Conservation (phyloP, 2,113 vertebrate species). For the Gavialis gangeticus region DNA sequence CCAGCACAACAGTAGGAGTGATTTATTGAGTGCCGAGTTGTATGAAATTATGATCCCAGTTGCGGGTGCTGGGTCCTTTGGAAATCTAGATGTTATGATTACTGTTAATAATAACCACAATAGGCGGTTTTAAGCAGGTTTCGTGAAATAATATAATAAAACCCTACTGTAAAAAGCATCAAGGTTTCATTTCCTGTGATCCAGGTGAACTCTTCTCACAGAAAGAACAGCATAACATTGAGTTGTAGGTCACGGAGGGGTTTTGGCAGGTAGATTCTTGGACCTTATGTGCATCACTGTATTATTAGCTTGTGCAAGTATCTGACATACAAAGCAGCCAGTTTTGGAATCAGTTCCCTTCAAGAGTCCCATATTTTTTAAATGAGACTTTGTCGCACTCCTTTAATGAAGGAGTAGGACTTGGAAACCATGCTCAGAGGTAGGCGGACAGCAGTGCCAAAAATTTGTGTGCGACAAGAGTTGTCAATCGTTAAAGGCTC, state of each 20-base stretch:
- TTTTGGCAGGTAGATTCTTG: not conserved
- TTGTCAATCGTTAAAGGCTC: constrained; percentile 26
- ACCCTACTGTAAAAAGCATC: accelerated
- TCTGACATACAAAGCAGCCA: not conserved
- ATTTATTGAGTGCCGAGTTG: accelerated
- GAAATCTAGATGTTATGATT: not conserved
- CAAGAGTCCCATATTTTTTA: accelerated
- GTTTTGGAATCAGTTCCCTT: accelerated
- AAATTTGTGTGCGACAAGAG: not conserved
- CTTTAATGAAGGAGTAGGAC: not conserved
- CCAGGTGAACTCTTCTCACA: not conserved
- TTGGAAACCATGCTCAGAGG: not conserved
- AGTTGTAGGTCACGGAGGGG: accelerated
- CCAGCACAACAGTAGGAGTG: accelerated
- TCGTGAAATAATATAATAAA: not conserved
- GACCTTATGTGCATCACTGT: accelerated
- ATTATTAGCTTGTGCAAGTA: accelerated
- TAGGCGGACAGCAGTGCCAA: not conserved
- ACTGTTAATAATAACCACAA: not conserved
- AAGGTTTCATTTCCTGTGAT: not conserved
- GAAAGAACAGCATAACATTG: not conserved
- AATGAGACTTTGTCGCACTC: not conserved
- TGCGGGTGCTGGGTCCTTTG: accelerated
- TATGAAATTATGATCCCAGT: not conserved
- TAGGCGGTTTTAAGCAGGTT: not conserved